Evolutionary conservation across 2,888 invertebrate genomes (phyloP), one percentile per base, ranked within the genome.

Genomic region (Lepetodrilus schrolli): DNA sequence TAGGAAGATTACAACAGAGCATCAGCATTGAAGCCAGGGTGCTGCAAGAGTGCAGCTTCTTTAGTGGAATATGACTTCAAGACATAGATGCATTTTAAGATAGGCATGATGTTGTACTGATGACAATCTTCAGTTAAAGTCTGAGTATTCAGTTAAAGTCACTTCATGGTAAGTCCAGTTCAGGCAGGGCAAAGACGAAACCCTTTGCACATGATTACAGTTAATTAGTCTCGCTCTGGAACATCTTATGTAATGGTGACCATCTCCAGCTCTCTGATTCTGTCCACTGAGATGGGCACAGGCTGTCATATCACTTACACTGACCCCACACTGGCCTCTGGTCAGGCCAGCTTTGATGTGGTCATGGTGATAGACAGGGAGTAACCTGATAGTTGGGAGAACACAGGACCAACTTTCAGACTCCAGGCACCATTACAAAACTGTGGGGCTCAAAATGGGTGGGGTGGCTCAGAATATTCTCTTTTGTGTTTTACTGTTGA

Each of bases 261-360:
- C 13, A 30, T 17, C 30, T 30, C 58, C 30, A 58, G 58, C 34
- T 58, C 30, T 58, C 30, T 58, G 34, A 34, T 58, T 13, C n/a
- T 58, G 58, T 58, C 58, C 58, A 26, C 34, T 58, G 58, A 7
- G 43, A 17, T 58, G 34, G 30, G 58, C 13, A 26, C 58, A 58
- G 34, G 34, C n/a, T 43, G 43, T 30, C 34, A 34, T 23, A 58
- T 58, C 58, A 10, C 58, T 58, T 58, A 13, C 58, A 58, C 58
- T 58, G 58, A 58, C 58, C 58, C 2, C 58, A 58, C 17, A 10
- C 34, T 58, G 58, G 30, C 58, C 58, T 26, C 58, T 58, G 58
- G 58, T 58, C 58, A 58, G 30, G 26, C 58, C 34, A 17, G 58
- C 58, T 58, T 58, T 58, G 58, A 58, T 58, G 58, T 58, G 34